These are phyloP conservation scores for Cotesia vestalis DNA, from an alignment of 1,140 invertebrate species.

Conservation along the genomic window DNA sequence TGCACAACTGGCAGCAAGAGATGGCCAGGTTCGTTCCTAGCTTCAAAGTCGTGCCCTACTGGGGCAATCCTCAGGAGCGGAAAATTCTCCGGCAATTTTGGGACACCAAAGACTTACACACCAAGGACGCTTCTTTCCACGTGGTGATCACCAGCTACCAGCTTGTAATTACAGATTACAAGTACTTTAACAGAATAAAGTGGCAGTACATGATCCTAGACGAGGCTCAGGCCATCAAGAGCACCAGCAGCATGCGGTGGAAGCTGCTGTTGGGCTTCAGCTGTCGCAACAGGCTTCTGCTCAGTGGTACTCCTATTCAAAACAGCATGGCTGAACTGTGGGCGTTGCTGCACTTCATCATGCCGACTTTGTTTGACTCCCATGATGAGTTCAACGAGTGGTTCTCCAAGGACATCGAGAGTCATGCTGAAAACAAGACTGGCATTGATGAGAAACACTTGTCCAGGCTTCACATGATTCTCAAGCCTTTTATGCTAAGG, in stretches of 20 bases:
- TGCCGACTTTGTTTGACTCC: slow-evolving; percentile 98
- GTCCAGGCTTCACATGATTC: slow-evolving; percentile 91
- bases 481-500: slow-evolving; percentile 96
- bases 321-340: slow-evolving; percentile 98
- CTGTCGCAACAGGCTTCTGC: slow-evolving; percentile 88
- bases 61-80: slow-evolving; percentile 87
- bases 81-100: slow-evolving; percentile 96
- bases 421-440: slow-evolving; percentile 95
- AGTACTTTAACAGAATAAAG: slow-evolving; percentile 95
- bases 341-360: slow-evolving; percentile 98
- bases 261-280: slow-evolving; percentile 95
- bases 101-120: slow-evolving; percentile 91
- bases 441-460: slow-evolving; percentile 96
- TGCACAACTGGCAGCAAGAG: slow-evolving; percentile 99
- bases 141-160: slow-evolving; percentile 97
- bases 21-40: slow-evolving; percentile 91
- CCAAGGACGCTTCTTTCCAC: slow-evolving; percentile 91
- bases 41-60: slow-evolving; percentile 93
- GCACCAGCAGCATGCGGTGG: slow-evolving; percentile 92
- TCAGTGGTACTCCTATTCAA: slow-evolving; percentile 98
- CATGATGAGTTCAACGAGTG: slow-evolving; percentile 99
- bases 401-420: slow-evolving; percentile 99
- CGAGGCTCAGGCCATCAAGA: slow-evolving; percentile 97
- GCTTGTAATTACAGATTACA: slow-evolving; percentile 92
- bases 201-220: slow-evolving; percentile 99